phyloP scores from a whole-genome alignment of 2,888 invertebrate species.

The Chloromyia formosa region DNA sequence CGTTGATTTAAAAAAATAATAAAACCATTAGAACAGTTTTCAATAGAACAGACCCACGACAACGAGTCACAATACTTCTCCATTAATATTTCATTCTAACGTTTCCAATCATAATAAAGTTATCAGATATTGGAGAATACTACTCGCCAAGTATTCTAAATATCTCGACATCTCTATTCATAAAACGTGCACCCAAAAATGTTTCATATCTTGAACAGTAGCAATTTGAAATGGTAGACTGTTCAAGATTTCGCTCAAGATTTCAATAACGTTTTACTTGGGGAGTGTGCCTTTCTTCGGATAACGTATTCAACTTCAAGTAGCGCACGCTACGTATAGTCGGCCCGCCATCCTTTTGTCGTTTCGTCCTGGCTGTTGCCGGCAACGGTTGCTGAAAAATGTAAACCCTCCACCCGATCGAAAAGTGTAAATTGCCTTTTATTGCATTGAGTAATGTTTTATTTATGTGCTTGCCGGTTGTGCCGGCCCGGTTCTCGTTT shows the following conservation, averaged over 20 bases:
- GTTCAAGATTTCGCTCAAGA: not conserved
- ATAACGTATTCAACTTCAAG: too few species aligned
- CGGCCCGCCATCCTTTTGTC: not conserved
- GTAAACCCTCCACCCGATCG: slow-evolving; percentile 29
- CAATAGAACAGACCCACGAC: too few species aligned
- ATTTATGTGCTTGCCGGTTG: slow-evolving; percentile 34
- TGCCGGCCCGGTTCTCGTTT: slow-evolving; percentile 6
- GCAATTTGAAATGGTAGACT: slow-evolving; percentile 13
- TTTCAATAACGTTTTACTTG: slow-evolving; percentile 23
- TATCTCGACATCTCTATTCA: slow-evolving; percentile 7
- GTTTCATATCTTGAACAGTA: slow-evolving; percentile 17
- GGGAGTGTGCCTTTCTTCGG: not conserved
- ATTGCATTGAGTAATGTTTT: slow-evolving; percentile 42
- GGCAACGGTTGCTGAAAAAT: slow-evolving; percentile 19
- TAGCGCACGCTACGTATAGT: not conserved
- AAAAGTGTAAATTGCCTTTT: slow-evolving; percentile 42
- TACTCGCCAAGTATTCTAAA: too few species aligned
- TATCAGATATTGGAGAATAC: slow-evolving; percentile 4
- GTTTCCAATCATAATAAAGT: slow-evolving; percentile 19
- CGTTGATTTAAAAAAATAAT: too few species aligned
- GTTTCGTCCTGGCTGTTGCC: not conserved
- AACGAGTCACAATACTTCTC: not conserved
- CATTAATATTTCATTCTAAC: slow-evolving; percentile 23
- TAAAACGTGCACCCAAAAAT: slow-evolving; percentile 23
- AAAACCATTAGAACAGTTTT: too few species aligned